These are phyloP conservation scores for Muscicapa striata DNA, from an alignment of 2,797 vertebrate species.

Conservation along the genomic window DNA sequence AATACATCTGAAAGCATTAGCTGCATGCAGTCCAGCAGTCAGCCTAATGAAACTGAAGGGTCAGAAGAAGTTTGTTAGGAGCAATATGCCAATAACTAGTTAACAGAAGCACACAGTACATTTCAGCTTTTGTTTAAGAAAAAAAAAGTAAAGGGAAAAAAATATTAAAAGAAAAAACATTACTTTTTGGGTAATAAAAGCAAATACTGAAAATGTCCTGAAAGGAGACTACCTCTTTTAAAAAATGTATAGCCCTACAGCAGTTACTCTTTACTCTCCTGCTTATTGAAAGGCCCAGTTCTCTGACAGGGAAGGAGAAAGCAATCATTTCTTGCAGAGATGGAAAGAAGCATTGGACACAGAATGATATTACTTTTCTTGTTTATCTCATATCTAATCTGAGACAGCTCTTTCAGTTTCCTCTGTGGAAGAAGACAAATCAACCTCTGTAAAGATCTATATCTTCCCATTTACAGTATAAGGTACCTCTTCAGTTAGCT, in stretches of 20 bases:
- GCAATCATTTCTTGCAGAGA: neutral
- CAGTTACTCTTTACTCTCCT: neutral
- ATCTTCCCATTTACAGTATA: neutral
- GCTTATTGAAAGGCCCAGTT: neutral
- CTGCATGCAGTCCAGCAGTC: neutral
- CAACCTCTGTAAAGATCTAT: neutral
- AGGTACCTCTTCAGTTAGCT: neutral
- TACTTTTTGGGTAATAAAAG: neutral
- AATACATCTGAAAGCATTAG: neutral
- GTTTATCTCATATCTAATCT: slow-evolving; percentile 8
- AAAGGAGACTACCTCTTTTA: neutral
- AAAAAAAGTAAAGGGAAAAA: fast-evolving
- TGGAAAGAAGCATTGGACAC: neutral
- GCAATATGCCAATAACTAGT: neutral
- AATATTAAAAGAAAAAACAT: neutral
- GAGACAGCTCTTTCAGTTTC: neutral
- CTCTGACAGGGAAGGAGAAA: neutral
- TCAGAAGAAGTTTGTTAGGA: neutral
- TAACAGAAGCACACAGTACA: neutral
- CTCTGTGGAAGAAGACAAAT: neutral
- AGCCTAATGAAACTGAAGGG: neutral
- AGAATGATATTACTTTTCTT: neutral
- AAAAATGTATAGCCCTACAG: neutral
- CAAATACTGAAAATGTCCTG: neutral
- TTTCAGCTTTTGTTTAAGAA: neutral